Conservation (phyloP, 2,797 vertebrate genomes). For the Anguilla anguilla region DNA sequence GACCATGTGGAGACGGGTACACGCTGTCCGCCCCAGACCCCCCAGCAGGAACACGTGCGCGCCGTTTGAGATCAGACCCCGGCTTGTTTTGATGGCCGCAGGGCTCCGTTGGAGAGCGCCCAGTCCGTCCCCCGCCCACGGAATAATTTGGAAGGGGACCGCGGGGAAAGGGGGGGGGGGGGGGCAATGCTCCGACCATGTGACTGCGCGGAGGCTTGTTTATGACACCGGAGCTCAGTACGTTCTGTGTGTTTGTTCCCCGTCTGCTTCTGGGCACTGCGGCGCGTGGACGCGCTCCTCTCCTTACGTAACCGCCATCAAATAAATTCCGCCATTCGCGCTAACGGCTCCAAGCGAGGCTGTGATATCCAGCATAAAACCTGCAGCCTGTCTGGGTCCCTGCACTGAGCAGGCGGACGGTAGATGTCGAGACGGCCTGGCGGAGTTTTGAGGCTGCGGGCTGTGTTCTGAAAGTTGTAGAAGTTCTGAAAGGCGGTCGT, state of each 20-base stretch:
- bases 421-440: background rate
- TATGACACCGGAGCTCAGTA: background rate
- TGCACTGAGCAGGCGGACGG: background rate
- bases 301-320: background rate
- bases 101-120: background rate
- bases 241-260: background rate
- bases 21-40: background rate
- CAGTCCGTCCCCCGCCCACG: background rate
- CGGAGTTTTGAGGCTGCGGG: background rate
- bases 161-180: background rate
- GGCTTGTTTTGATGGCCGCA: background rate
- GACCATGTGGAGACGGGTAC: background rate
- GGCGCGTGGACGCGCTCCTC: background rate
- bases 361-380: background rate
- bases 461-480: background rate
- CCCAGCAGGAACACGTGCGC: background rate
- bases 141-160: background rate
- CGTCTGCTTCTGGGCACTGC: background rate
- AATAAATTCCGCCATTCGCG: background rate
- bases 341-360: background rate
- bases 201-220: background rate
- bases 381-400: background rate
- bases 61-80: background rate
- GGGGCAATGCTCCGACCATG: background rate
- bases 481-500: background rate